Evolutionary conservation across 2,113 vertebrate species (phyloP).

Genomic region (Prunella himalayana): DNA sequence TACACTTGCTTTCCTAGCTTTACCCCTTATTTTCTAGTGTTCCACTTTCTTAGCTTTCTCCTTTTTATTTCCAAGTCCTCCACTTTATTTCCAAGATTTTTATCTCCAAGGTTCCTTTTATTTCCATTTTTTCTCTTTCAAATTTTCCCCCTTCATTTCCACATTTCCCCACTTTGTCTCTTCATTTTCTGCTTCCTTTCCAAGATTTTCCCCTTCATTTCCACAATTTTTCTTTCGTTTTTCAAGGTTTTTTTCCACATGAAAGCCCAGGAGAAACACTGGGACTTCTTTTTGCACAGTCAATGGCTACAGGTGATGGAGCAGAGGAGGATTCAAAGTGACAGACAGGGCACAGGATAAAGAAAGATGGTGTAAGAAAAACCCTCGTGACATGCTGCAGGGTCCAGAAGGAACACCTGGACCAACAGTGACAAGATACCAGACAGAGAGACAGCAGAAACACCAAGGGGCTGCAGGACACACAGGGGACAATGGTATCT

Average conservation of each 20-base stretch:
- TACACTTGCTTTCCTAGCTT: background rate
- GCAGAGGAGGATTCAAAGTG: background rate
- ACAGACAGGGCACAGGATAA: background rate
- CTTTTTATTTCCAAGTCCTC: background rate
- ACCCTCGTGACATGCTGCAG: background rate
- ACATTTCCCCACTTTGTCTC: background rate
- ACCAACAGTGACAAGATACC: background rate
- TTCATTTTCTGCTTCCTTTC: background rate
- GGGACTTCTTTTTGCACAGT: background rate
- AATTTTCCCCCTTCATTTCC: background rate
- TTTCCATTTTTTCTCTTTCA: background rate
- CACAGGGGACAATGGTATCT: background rate
- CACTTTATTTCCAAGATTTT: background rate
- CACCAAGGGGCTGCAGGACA: background rate
- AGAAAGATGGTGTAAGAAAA: background rate
- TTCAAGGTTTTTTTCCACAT: background rate
- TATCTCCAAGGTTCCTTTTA: background rate
- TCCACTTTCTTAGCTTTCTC: background rate
- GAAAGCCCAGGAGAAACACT: background rate
- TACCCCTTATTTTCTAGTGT: background rate
- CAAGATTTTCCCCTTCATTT: background rate
- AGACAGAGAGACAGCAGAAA: background rate
- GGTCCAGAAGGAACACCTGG: background rate
- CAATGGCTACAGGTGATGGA: rapidly evolving
- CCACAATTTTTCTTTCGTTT: background rate